Evolutionary conservation across 2,797 vertebrate genomes (phyloP), one percentile per base, ranked within the genome.

Genomic region (Echeneis naucrates): DNA sequence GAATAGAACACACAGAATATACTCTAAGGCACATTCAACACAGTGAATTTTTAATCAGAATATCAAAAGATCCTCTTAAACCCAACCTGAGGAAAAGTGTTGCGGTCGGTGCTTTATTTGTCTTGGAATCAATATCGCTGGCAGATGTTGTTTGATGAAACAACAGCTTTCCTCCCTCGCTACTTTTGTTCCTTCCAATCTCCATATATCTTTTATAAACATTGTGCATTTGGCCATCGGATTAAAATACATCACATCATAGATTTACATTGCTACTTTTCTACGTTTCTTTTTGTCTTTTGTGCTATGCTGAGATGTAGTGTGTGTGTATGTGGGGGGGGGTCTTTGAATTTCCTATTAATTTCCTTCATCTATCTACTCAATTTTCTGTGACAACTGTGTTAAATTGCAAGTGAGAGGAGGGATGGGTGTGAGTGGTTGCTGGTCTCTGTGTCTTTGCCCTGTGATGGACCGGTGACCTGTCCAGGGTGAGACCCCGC

Each of bases 81-180:
- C 85, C 74, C 78, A 91, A 92, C 87, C 90, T 89, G 80, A 90
- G 84, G 85, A 93, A 88, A 80, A 85, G 77, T 77, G 83, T 82
- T 89, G 83, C 88, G 76, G 84, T 89, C 80, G 24, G 78, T 77
- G 67, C 76, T 66, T 83, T 90, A 83, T 93, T 95, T 93, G 85
- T 91, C 84, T 93, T 90, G 85, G 89, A 91, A 83, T 89, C 83
- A 81, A 76, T 83, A 81, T 77, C 21, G 77, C 84, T 85, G 85
- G 80, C 92, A 94, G 92, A 92, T 94, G 91, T 87, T 93, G 89
- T 92, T 90, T 92, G 90, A 92, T 91, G 82, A 89, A 92, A 92
- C 82, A 92, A 87, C 87, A 89, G 86, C 87, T 92, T 89, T 86
- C 82, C 80, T 83, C 57, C 77, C 83, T 76, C 55, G 72, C 75